Conservation (phyloP, 2,888 invertebrate species). For the Acronicta aceris region DNA sequence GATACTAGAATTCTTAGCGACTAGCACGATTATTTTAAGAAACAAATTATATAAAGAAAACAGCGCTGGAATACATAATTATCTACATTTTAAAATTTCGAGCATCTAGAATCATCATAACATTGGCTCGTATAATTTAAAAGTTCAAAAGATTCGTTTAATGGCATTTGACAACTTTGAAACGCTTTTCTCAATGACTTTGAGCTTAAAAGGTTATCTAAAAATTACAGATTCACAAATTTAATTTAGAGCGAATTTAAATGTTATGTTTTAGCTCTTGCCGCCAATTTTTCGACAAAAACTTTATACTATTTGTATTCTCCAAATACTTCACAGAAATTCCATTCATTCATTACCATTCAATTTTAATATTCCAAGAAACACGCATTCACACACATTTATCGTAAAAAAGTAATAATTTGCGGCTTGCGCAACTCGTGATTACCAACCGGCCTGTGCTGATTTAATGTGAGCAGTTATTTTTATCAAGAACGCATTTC, state of each 20-base stretch:
- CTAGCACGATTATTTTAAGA: slow-evolving; percentile 34
- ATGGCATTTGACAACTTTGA: slow-evolving; percentile 1
- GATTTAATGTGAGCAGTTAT: slow-evolving; percentile 52
- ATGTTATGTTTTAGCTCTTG: neutral
- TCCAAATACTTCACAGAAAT: slow-evolving; percentile 3
- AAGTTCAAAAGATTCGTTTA: slow-evolving; percentile 13
- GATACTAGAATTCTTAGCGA: slow-evolving; percentile 27
- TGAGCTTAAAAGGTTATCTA: neutral
- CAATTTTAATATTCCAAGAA: slow-evolving; percentile 24
- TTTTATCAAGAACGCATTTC: slow-evolving; percentile 58
- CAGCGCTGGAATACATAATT: slow-evolving; percentile 8
- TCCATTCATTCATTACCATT: slow-evolving; percentile 23
- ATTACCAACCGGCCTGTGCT: slow-evolving; percentile 36
- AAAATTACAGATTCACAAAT: neutral
- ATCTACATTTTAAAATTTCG: slow-evolving; percentile 11
- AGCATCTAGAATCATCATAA: slow-evolving; percentile 20
- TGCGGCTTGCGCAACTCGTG: slow-evolving; percentile 37
- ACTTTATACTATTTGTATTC: neutral
- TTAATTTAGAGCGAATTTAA: slow-evolving; percentile 1
- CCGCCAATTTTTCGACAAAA: neutral
- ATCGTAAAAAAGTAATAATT: slow-evolving; percentile 31
- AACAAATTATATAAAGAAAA: slow-evolving; percentile 23
- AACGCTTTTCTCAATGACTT: slow-evolving; percentile 2
- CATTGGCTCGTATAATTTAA: slow-evolving; percentile 1
- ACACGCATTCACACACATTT: slow-evolving; percentile 18